phyloP scores from a whole-genome alignment of 2,888 invertebrate species.

The Phorcus lineatus region DNA sequence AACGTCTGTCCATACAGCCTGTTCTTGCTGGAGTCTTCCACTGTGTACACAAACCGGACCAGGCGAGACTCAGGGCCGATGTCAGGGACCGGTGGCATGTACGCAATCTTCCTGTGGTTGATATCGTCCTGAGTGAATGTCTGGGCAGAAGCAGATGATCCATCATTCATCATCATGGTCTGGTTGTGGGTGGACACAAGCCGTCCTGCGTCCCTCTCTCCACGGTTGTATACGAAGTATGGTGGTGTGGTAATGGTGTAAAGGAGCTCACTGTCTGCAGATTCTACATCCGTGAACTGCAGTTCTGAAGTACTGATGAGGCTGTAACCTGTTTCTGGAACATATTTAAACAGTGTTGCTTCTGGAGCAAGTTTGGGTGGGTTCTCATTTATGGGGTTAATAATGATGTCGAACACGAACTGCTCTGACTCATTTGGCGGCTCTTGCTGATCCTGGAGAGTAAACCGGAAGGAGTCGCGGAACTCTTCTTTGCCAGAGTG shows the following conservation, averaged over 20 bases:
- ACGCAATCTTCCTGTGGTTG: conserved; percentile 73
- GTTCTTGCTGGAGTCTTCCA: conserved; percentile 70
- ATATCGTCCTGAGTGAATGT: conserved; percentile 73
- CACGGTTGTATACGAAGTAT: conserved; percentile 70
- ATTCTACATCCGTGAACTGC: conserved; percentile 72
- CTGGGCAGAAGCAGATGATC: conserved; percentile 54
- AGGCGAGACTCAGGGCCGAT: conserved; percentile 70
- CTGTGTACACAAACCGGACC: conserved; percentile 70
- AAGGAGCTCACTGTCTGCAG: conserved; percentile 61
- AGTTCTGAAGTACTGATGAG: conserved; percentile 69
- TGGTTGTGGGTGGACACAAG: conserved; percentile 68
- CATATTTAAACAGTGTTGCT: conserved; percentile 65
- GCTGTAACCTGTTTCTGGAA: conserved; percentile 69
- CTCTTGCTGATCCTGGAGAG: conserved; percentile 68
- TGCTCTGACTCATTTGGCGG: conserved; percentile 72
- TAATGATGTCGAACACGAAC: conserved; percentile 65
- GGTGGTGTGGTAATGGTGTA: conserved; percentile 73
- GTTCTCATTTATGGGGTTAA: conserved; percentile 70
- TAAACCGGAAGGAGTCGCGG: conserved; percentile 70
- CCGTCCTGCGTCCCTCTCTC: conserved; percentile 71
- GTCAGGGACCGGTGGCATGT: conserved; percentile 72
- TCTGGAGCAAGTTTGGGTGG: conserved; percentile 71
- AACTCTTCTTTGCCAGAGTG: conserved; percentile 70
- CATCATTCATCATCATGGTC: conserved; percentile 61
- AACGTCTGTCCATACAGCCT: conserved; percentile 67